Evolutionary conservation across 2,888 invertebrate genomes (phyloP).

Genomic region (Epirrhoe alternata): DNA sequence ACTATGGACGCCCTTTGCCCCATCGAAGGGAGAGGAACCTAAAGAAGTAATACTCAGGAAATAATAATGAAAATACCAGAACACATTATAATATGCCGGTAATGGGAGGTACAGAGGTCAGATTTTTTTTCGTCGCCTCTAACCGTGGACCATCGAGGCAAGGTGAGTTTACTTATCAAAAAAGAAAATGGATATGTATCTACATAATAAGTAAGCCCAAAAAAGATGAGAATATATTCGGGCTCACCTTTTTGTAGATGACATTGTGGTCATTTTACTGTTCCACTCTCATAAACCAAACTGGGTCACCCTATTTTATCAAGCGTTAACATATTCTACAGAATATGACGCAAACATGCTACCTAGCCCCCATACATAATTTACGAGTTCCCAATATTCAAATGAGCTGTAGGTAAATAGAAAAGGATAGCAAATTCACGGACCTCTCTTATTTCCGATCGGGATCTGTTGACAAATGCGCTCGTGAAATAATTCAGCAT

Average conservation of each 20-base stretch:
- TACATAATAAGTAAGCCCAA: no score
- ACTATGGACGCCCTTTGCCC: no score
- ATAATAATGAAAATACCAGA: no score
- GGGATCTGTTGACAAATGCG: conserved; percentile 71
- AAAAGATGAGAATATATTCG: no score
- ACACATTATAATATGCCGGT: no score
- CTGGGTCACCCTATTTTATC: conserved; percentile 28
- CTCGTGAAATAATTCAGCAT: conserved; percentile 65
- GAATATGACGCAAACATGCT: conserved; percentile 34
- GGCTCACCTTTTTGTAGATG: not conserved
- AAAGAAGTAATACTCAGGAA: no score
- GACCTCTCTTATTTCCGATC: conserved; percentile 67
- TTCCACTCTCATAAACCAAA: conserved; percentile 20
- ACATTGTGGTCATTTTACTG: conserved; percentile 5
- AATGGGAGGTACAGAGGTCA: no score
- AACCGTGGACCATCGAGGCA: no score
- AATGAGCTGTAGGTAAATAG: conserved; percentile 57
- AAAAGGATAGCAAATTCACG: conserved; percentile 56
- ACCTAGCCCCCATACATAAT: conserved; percentile 44
- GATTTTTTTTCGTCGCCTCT: no score
- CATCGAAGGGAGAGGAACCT: no score
- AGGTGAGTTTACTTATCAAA: no score
- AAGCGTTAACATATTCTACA: conserved; percentile 34
- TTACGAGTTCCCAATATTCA: conserved; percentile 58
- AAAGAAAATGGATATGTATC: no score